Evolutionary conservation across 2,888 invertebrate species (phyloP).

Genomic region (Nebria salina): DNA sequence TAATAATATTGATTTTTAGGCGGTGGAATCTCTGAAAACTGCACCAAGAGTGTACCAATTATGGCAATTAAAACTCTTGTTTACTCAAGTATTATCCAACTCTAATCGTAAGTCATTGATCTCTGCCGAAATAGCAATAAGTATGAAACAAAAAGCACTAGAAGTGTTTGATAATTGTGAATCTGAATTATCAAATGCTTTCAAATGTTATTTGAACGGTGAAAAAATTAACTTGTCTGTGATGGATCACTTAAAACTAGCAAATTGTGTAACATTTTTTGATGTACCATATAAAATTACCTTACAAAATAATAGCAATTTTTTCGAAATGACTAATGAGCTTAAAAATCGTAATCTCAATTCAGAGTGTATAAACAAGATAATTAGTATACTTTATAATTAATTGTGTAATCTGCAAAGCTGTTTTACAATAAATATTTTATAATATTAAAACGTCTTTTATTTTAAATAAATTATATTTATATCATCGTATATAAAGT

Average conservation of each 20-base stretch:
- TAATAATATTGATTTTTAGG: constrained; percentile 59
- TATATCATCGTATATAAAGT: not conserved
- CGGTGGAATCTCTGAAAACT: constrained; percentile 66
- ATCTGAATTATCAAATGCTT: constrained; percentile 59
- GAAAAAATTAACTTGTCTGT: constrained; percentile 60
- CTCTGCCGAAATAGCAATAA: constrained; percentile 69
- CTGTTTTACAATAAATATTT: constrained; percentile 14
- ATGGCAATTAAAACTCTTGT: constrained; percentile 80
- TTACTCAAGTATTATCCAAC: constrained; percentile 66
- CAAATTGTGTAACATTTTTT: constrained; percentile 68
- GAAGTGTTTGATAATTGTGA: constrained; percentile 69
- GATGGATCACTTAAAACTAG: constrained; percentile 62
- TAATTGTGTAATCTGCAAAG: constrained; percentile 30
- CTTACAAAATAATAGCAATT: constrained; percentile 54
- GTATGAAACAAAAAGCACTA: constrained; percentile 69
- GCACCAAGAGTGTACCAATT: constrained; percentile 69
- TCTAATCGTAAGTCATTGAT: constrained; percentile 65
- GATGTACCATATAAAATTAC: constrained; percentile 66
- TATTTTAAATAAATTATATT: not conserved
- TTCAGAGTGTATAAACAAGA: constrained; percentile 40
- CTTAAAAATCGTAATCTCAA: constrained; percentile 33
- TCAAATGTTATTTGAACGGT: constrained; percentile 65
- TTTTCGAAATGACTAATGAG: constrained; percentile 51
- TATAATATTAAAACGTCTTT: not conserved
- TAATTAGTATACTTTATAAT: constrained; percentile 49